A percentile compares a stretch with the other conserved stretches of the same genome.
Conservation (phyloP, 1,140 invertebrate genomes). For the Atta colombica region DNA sequence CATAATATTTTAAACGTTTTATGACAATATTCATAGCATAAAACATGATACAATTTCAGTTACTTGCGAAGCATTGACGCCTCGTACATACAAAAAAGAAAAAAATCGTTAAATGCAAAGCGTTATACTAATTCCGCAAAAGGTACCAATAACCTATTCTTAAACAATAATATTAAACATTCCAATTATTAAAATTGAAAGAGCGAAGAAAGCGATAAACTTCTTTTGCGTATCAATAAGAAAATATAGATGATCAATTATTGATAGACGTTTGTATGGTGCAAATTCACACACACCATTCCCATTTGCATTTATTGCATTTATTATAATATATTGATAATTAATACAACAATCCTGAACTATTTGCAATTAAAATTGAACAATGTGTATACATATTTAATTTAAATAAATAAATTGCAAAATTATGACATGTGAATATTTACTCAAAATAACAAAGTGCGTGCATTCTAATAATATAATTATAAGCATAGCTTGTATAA, state of each 20-base stretch:
- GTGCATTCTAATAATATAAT: slow-evolving; percentile 15
- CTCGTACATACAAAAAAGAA: not conserved
- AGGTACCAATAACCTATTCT: not conserved
- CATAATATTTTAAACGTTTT: slow-evolving; percentile 44
- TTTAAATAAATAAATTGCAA: not conserved
- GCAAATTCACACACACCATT: not conserved
- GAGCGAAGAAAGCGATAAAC: not conserved
- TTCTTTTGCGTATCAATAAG: not conserved
- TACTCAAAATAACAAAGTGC: not conserved
- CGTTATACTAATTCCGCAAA: not conserved
- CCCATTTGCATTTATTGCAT: too few species aligned
- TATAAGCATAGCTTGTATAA: not conserved
- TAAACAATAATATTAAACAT: not conserved
- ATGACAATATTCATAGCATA: not conserved
- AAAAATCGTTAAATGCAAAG: not conserved
- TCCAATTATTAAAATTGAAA: not conserved
- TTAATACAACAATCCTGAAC: not conserved
- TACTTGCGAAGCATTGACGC: not conserved
- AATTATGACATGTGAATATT: too few species aligned
- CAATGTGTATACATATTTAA: not conserved
- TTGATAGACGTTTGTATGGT: not conserved
- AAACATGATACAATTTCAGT: not conserved
- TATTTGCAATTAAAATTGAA: slow-evolving; percentile 15
- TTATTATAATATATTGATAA: not conserved
- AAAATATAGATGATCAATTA: slow-evolving; percentile 9